Evolutionary conservation across 2,113 vertebrate species (phyloP), one percentile per base, ranked within the genome.

Genomic region (Tamias sibiricus): DNA sequence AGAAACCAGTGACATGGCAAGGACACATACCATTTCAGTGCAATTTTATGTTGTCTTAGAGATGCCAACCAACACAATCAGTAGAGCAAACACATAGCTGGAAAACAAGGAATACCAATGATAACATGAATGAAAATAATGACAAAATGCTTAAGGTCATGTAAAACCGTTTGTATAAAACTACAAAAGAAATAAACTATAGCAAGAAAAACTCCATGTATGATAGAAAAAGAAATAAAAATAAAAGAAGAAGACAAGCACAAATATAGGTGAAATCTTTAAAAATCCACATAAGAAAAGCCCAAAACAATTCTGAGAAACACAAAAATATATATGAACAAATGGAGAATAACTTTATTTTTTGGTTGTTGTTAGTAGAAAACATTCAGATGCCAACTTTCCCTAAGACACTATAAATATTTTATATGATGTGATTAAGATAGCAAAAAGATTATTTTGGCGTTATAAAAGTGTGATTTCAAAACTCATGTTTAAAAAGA

Each of bases 1-100:
- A 32, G 32, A 7, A 2, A 17, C 9, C 7, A 35, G 4, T 22
- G 42, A 8, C 1, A 6, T 4, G 1, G 32, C 0, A 0, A 49
- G 20, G 26, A 24, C 40, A 49, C 8, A 1, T 26, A 0, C 13
- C 6, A 35, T 1, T n/a, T 14, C 8, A 11, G 4, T 1, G 20
- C 5, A 14, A 8, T 49, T 28, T 62, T 12, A 10, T 2, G 4
- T 17, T 44, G 12, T 7, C 32, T 10, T n/a, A 9, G 24, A n/a
- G 66, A 32, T 19, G 6, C 66, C 32, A 8, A 14, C 14, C 32
- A 69, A n/a, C 9, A n/a, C 26, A 32, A 37, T 40, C 47, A 35
- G 1, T 1, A 40, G 14, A 13, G 2, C 28, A 40, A 62, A 62
- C 9, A 62, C 7, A 66, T 0, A 37, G 19, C 68, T 82, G 52